Conservation (phyloP, 1,140 invertebrate species). For the Gryllus bimaculatus region DNA sequence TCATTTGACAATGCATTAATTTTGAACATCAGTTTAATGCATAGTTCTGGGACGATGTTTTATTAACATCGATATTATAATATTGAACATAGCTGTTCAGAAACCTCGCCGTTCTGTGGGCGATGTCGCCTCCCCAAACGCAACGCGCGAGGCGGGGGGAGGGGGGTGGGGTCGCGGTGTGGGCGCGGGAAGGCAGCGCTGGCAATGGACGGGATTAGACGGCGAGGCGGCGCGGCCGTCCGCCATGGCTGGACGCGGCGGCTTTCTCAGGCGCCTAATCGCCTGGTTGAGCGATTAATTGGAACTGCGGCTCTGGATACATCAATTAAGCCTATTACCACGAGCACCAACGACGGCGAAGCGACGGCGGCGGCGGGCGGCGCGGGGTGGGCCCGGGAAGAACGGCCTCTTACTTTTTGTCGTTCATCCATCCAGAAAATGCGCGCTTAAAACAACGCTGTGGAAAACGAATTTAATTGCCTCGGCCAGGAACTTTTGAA, state of each 20-base stretch:
- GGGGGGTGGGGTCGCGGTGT: no score
- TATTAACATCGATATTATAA: no score
- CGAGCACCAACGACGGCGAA: background rate
- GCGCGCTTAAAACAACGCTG: background rate
- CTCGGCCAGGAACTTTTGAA: background rate
- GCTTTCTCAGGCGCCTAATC: conserved; percentile 2
- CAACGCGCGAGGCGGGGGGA: no score
- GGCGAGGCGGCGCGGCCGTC: background rate
- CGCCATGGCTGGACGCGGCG: background rate
- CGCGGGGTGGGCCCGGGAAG: background rate
- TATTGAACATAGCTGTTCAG: no score
- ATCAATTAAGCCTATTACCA: background rate
- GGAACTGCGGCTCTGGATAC: background rate
- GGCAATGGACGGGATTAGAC: background rate
- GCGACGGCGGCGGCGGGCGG: no score
- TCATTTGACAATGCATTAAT: no score
- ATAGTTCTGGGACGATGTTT: no score
- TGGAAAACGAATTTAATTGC: conserved; percentile 5
- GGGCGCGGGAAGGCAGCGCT: background rate
- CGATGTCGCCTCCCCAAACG: no score
- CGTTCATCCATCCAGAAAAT: background rate
- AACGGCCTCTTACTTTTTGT: background rate
- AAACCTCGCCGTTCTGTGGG: no score
- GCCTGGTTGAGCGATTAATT: background rate
- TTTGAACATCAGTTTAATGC: no score